phyloP scores from a whole-genome alignment of 2,888 invertebrate species.

The Hydrotaea diabolus region DNA sequence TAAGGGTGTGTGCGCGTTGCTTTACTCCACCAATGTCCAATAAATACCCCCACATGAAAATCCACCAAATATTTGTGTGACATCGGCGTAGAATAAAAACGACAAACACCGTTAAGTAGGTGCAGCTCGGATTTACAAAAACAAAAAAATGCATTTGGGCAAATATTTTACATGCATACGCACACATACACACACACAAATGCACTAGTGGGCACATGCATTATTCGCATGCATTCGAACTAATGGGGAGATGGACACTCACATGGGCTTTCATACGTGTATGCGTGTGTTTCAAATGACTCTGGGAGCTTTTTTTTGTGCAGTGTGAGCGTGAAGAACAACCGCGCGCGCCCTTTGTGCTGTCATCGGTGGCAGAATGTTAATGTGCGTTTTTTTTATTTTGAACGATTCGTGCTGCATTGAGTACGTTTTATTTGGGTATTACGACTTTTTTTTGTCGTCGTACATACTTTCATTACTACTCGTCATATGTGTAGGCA shows the following conservation, averaged over 20 bases:
- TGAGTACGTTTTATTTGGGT: conserved; percentile 12
- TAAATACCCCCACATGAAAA: conserved; percentile 10
- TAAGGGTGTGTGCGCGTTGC: no score
- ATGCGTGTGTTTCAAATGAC: not conserved
- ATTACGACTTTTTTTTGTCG: not conserved
- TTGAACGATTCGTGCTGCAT: not conserved
- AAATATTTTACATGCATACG: conserved; percentile 14
- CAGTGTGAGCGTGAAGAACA: not conserved
- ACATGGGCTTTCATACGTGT: not conserved
- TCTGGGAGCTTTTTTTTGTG: not conserved
- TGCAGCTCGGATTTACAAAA: conserved; percentile 33
- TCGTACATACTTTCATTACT: not conserved
- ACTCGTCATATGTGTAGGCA: not conserved
- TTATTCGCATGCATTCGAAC: not conserved
- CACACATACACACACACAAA: conserved; percentile 5
- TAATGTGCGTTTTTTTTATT: conserved; percentile 21
- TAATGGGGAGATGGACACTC: conserved; percentile 1
- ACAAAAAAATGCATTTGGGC: conserved; percentile 30
- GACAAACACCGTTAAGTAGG: conserved; percentile 37
- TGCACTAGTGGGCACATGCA: conserved; percentile 30
- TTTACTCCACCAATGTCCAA: not conserved
- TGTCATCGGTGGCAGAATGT: conserved; percentile 1
- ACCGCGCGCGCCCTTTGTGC: not conserved
- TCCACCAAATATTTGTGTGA: conserved; percentile 10
- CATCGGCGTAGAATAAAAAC: conserved; percentile 13